Base-by-base conservation (phyloP, 2,888 invertebrate genomes). In the Megaustenia siamemsis region DNA sequence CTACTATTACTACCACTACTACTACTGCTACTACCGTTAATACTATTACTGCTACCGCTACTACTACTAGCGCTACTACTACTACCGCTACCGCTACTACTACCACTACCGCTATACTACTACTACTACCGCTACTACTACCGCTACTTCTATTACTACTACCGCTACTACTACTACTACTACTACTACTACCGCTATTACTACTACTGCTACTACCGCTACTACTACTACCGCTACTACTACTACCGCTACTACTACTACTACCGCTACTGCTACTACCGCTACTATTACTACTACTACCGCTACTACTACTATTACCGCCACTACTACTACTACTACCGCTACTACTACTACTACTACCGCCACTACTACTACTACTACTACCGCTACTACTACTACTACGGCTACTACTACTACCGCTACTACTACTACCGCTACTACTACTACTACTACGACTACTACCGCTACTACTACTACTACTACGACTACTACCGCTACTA, bases 191-290 rank as follows among this genome's bases (percentile, higher is more conserved):
- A n/a, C n/a, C 38, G 38, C 40, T 73, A 73, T 24, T 73, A 73
- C 40, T 73, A 73, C 40, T 73, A 10, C 49, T 49, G 49, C 12
- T 18, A 18, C 49, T 49, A 49, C 49, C 18, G 18, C 49, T 49
- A 49, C 49, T 49, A 49, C 49, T 49, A 18, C 18, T 49, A 18
- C 49, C 18, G 18, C 49, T 49, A 49, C 49, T 49, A 49, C 49
- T 49, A 49, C 49, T 49, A 18, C 12, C 49, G 49, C 49, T 49
- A 12, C 49, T 49, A 49, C 49, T 49, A 49, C 49, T 49, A 49
- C 49, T 49, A 18, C 84, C 28, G 68, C 84, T 79, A 84, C 84
- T 84, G 53, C 69, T 79, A 77, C 84, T 69, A 84, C 71, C 79
- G 69, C 79, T 78, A 78, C 66, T 32, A 45, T 66, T 84, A 69